Evolutionary conservation across 2,797 vertebrate species (phyloP), one percentile per base, ranked within the genome.

Genomic region (Alfaro cultratus): DNA sequence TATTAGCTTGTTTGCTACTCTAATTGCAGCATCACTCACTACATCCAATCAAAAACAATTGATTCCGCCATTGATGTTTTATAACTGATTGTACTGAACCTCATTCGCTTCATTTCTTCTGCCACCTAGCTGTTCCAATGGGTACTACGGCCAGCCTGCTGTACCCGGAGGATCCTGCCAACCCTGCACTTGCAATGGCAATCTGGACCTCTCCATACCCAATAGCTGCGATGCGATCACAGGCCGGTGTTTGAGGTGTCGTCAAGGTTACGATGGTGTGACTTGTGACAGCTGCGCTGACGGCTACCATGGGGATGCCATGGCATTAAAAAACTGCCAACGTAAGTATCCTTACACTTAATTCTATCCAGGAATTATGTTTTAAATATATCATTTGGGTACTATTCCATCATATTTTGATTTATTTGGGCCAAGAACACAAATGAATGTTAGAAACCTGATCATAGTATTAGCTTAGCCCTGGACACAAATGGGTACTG

Each of bases 161-260:
- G 86, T 96, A 87, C 96, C 96, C 23, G 98, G 98, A n/a, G 95
- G 96, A 84, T 97, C 92, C 0, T 99, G 98, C 92, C 95, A 96
- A 84, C 97, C 95, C 1, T 99, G 98, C 87, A 93, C 93, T 13
- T 99, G 98, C 94, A 96, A 96, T 85, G 95, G 93, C 87, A 99
- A 99, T 94, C 96, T 99, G 92, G 97, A 99, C 94, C 94, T 96
- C 77, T 96, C 97, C 21, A 2, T 93, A 80, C 95, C 96, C 83
- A 96, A 94, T 90, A 97, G 97, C 95, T 99, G 98, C 87, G 95
- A 99, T 96, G 96, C 97, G 80, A 92, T 97, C 95, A 98, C 97
- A 84, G 98, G 98, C 89, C 95, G 95, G 87, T 99, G 98, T 92
- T 95, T 97, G 92, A 96, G 88, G 85, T 99, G 98, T 93, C 97